Evolutionary conservation across 1,140 invertebrate genomes (phyloP).

Genomic region (Colletes latitarsis): DNA sequence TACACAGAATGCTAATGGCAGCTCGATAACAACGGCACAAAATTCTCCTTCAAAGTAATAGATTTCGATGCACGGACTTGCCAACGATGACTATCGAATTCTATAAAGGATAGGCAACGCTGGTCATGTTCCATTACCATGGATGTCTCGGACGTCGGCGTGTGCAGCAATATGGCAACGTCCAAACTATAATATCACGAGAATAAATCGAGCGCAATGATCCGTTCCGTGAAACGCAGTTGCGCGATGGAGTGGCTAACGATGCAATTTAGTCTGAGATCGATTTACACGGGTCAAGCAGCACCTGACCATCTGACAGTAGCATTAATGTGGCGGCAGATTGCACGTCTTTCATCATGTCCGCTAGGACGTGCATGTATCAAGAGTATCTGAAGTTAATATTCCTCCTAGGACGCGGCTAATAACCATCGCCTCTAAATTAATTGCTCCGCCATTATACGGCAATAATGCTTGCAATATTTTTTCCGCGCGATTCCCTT

Average conservation of each 20-base stretch:
- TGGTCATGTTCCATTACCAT: neutral
- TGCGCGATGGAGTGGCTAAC: conserved; percentile 66
- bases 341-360: conserved; percentile 67
- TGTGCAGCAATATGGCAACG: neutral
- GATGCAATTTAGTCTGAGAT: conserved; percentile 70
- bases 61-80: neutral
- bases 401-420: conserved; percentile 57
- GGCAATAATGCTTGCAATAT: conserved; percentile 53
- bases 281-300: conserved; percentile 69
- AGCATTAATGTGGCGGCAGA: conserved; percentile 61
- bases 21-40: neutral
- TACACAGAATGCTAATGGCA: neutral
- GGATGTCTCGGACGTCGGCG: neutral
- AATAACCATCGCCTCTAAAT: conserved; percentile 63
- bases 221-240: conserved; percentile 57
- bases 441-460: conserved; percentile 64
- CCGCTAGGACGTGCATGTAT: conserved; percentile 61
- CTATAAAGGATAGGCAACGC: neutral
- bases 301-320: conserved; percentile 61
- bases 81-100: too few species aligned
- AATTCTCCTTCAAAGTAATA: neutral
- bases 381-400: conserved; percentile 63
- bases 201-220: conserved; percentile 60
- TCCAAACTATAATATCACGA: conserved; percentile 50
- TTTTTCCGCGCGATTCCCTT: neutral